Conservation (phyloP, 1,140 invertebrate species). For the Agrilus planipennis region DNA sequence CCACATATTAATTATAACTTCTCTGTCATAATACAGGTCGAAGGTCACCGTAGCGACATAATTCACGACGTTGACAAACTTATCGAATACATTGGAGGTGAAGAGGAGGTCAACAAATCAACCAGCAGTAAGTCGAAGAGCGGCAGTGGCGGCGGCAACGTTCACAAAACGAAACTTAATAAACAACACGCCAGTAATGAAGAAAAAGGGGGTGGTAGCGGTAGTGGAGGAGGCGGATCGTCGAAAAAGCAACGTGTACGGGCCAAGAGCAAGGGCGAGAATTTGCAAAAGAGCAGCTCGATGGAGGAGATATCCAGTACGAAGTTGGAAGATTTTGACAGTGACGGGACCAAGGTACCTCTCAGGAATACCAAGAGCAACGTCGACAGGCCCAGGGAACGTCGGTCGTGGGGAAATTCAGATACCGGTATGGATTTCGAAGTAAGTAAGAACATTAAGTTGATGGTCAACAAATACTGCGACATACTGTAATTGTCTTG, state of each 20-base stretch:
- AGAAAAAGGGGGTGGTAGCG: constrained; percentile 12
- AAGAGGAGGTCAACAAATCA: constrained; percentile 19
- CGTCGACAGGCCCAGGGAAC: constrained; percentile 37
- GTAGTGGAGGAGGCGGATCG: constrained; percentile 13
- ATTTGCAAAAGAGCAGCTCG: constrained; percentile 50
- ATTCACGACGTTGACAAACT: constrained; percentile 36
- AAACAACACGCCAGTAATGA: constrained; percentile 22
- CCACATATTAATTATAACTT: neutral
- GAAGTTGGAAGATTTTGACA: constrained; percentile 46
- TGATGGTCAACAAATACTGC: too few relatives aligned
- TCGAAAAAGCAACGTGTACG: constrained; percentile 29
- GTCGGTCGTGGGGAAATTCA: constrained; percentile 50
- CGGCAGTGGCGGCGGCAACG: too few relatives aligned
- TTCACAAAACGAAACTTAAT: constrained; percentile 23
- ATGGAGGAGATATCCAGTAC: constrained; percentile 59
- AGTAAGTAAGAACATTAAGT: too few relatives aligned
- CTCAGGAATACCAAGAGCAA: constrained; percentile 22
- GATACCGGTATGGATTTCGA: too few relatives aligned
- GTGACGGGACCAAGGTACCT: constrained; percentile 14
- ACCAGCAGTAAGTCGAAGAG: constrained; percentile 12
- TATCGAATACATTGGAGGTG: constrained; percentile 41
- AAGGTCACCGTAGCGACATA: constrained; percentile 29
- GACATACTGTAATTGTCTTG: too few relatives aligned
- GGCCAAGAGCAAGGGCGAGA: constrained; percentile 21
- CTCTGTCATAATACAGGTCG: constrained; percentile 14